Conservation (phyloP, 2,888 invertebrate genomes). For the Melangyna quadrimaculata region DNA sequence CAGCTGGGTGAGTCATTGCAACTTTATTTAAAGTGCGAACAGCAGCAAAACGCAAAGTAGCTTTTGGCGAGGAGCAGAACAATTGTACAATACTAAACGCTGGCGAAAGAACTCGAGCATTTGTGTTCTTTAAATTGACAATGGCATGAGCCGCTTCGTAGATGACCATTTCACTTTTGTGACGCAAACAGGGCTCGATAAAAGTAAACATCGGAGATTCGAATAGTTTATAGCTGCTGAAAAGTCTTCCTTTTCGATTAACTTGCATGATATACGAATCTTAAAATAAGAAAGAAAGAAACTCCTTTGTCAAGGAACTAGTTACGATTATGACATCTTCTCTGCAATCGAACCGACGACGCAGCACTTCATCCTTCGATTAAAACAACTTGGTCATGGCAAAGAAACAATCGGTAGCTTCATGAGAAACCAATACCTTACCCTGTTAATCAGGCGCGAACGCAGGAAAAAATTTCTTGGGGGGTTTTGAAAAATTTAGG, state of each 20-base stretch:
- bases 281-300: constrained; percentile 76
- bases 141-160: constrained; percentile 99
- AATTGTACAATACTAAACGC: constrained; percentile 98
- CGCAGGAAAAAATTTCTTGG: no score
- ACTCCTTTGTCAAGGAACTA: constrained; percentile 95
- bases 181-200: constrained; percentile 95
- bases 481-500: no score
- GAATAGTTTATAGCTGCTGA: constrained; percentile 83
- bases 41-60: constrained; percentile 97
- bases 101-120: constrained; percentile 93
- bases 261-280: constrained; percentile 95
- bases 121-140: constrained; percentile 92
- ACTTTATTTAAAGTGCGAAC: constrained; percentile 98
- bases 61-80: constrained; percentile 98
- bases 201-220: constrained; percentile 93
- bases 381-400: constrained; percentile 99
- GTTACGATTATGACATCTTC: constrained; percentile 99
- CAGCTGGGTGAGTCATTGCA: constrained; percentile 97
- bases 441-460: no score
- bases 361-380: constrained; percentile 95
- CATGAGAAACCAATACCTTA: constrained; percentile 93
- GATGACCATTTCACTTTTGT: constrained; percentile 99
- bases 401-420: constrained; percentile 99
- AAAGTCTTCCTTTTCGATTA: constrained; percentile 95
- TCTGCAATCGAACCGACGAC: constrained; percentile 97